These are phyloP conservation scores for Hermaeophaga mercurialis DNA, from an alignment of 2,888 invertebrate species.

Conservation along the genomic window DNA sequence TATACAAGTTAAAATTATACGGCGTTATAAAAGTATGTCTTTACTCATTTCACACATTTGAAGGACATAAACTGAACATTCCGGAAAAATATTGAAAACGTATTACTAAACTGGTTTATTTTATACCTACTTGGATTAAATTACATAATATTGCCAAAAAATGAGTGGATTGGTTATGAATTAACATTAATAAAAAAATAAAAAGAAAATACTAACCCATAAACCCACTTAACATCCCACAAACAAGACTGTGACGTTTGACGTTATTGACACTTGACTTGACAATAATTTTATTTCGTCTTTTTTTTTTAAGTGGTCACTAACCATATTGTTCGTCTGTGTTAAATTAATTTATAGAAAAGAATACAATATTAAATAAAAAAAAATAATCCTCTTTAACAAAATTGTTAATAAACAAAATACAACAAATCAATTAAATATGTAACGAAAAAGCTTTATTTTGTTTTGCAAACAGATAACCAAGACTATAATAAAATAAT, in stretches of 20 bases:
- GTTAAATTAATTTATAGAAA: no score
- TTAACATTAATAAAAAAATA: constrained; percentile 5
- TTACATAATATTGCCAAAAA: constrained; percentile 9
- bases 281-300: no score
- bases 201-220: constrained; percentile 19
- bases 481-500: no score
- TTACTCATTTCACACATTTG: constrained; percentile 13
- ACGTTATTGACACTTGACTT: constrained; percentile 4
- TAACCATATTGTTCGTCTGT: no score
- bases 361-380: no score
- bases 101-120: constrained; percentile 5
- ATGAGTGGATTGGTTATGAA: background rate
- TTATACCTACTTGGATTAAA: background rate
- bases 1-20: constrained; percentile 22
- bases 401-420: no score
- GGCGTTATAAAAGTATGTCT: constrained; percentile 19
- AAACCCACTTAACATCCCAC: constrained; percentile 3
- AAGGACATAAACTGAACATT: constrained; percentile 16
- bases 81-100: constrained; percentile 3
- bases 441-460: no score
- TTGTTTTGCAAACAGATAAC: no score
- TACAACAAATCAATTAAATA: no score
- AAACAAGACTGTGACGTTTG: constrained; percentile 1
- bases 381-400: no score
- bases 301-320: no score